Base-by-base conservation (phyloP, 2,797 vertebrate genomes). In the Myotis findleyi region DNA sequence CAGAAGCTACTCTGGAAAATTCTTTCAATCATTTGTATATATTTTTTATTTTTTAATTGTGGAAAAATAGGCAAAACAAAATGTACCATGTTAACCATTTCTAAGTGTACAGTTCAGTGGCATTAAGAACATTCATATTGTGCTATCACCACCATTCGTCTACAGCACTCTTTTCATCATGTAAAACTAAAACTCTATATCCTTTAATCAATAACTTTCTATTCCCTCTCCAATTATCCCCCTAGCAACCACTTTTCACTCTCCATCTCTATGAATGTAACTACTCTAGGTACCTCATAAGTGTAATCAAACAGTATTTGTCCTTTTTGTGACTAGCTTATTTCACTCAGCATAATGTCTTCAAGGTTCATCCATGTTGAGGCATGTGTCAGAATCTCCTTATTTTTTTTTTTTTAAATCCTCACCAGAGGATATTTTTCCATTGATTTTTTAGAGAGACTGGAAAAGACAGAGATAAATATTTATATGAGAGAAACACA, bases 331-430 rank as follows among this genome's bases (percentile, higher is more conserved):
- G 57, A 80, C 36, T 79, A 71, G n/a, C 21, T 68, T 85, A 68
- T 93, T 94, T 89, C 71, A 80, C 18, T 69, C 79, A 69, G 25
- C 71, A 59, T 68, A 76, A 92, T 83, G 14, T 89, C 81, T 41
- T 93, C 25, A 53, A 51, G 64, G 21, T 57, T 49, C 44, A 89
- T 87, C 18, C 49, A 49, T 44, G 14, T 27, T 84, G 25, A 44
- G 47, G 1, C 17, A 44, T 47, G 51, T 73, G 21, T 51, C 73
- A 72, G 72, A 80, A 87, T 75, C 49, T 77, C 36, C 14, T 87
- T 30, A 10, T 25, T 10, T 27, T 57, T 49, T 49, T 49, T 49
- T 49, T 17, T 12, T 62, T 44, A 41, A 55, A 62, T 62, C 30
- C 27, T 62, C 27, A 62, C 27, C 30, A 27, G 27, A 30, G 13